Conservation (phyloP, 2,888 invertebrate genomes). For the Molanna angustata region DNA sequence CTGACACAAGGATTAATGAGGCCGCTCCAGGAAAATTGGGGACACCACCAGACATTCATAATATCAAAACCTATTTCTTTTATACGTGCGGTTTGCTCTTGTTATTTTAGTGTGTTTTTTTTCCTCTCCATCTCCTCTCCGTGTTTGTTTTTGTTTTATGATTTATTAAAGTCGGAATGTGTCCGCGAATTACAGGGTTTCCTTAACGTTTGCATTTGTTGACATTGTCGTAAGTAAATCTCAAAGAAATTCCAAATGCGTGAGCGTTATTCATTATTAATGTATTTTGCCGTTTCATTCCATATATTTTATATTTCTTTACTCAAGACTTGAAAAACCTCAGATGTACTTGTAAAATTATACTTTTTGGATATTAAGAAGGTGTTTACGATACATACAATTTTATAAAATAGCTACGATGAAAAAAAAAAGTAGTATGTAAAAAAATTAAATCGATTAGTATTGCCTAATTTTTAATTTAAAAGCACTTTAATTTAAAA, state of each 20-base stretch:
- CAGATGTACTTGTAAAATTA: no score
- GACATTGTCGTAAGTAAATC: background rate
- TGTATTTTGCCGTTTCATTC: no score
- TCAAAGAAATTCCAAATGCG: no score
- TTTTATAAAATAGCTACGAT: no score
- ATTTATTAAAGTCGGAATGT: slow-evolving; percentile 23
- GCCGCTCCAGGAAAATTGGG: slow-evolving; percentile 7
- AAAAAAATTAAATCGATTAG: no score
- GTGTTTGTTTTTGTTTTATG: slow-evolving; percentile 16
- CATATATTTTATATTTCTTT: background rate
- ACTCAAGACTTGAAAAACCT: background rate
- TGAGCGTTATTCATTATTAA: no score
- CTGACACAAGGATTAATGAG: slow-evolving; percentile 26
- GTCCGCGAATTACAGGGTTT: slow-evolving; percentile 11
- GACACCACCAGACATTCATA: slow-evolving; percentile 12
- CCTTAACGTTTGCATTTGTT: slow-evolving; percentile 13
- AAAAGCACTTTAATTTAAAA: no score
- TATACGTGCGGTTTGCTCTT: slow-evolving; percentile 16
- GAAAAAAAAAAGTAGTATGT: no score
- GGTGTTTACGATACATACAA: no score
- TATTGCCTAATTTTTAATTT: no score
- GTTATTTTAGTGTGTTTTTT: slow-evolving; percentile 7
- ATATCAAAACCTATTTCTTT: slow-evolving; percentile 15
- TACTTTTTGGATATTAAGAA: no score
- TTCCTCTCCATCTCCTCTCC: background rate